Conservation (phyloP, 2,888 invertebrate species). For the Chrysolina americana region DNA sequence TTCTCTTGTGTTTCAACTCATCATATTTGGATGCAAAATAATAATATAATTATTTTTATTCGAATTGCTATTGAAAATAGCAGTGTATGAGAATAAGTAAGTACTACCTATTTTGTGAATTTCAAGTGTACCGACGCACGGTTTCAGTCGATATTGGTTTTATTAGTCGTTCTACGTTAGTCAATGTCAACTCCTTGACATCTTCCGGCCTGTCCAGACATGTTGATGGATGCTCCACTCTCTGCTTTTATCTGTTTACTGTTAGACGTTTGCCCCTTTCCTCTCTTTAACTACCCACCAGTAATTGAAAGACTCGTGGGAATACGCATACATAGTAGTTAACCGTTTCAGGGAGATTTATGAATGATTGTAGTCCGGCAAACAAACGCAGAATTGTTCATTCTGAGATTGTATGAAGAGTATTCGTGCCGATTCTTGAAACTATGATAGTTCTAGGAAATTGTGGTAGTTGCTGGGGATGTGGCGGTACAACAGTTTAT, state of each 20-base stretch:
- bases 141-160: slow-evolving; percentile 4
- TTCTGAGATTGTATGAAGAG: background rate
- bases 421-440: no score
- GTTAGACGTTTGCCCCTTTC: slow-evolving; percentile 17
- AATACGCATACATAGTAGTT: slow-evolving; percentile 5
- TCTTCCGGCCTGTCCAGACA: slow-evolving; percentile 6
- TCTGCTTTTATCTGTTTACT: slow-evolving; percentile 14
- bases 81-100: no score
- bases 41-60: no score
- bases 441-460: no score
- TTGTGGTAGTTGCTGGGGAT: no score
- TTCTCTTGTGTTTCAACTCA: no score
- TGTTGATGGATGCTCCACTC: slow-evolving; percentile 15
- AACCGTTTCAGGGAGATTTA: slow-evolving; percentile 21
- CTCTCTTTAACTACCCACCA: slow-evolving; percentile 21
- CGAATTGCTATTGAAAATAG: no score
- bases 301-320: slow-evolving; percentile 17
- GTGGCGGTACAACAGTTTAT: no score
- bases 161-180: slow-evolving; percentile 10
- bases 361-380: background rate
- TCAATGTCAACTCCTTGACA: slow-evolving; percentile 6
- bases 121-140: background rate
- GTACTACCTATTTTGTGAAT: no score
- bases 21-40: no score
- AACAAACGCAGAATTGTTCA: background rate